Percentiles rank a stretch among this genome's conserved stretches.
These are phyloP conservation scores for Nothoprocta perdicaria DNA, from an alignment of 2,113 vertebrate genomes.

Conservation along the genomic window DNA sequence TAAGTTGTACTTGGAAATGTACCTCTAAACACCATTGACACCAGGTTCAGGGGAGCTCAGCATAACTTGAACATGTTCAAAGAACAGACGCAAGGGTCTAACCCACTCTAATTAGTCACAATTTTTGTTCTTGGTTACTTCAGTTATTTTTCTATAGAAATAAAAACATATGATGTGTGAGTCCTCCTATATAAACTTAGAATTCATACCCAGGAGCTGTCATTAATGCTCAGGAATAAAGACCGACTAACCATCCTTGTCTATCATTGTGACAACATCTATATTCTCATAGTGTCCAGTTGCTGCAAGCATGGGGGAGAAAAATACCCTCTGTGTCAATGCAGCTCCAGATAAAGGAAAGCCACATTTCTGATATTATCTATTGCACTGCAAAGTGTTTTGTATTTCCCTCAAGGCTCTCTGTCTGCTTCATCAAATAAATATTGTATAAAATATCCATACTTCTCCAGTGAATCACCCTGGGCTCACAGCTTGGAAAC, in stretches of 20 bases:
- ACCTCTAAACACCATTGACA: neutral
- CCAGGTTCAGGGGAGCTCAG: neutral
- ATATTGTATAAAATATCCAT: conserved; percentile 18
- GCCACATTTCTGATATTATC: conserved; percentile 20
- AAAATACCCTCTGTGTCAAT: neutral
- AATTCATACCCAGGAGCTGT: neutral
- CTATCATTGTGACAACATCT: neutral
- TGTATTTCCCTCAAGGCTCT: conserved; percentile 28
- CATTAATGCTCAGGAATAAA: neutral
- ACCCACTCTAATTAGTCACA: neutral
- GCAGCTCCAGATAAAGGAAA: conserved; percentile 16
- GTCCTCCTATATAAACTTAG: neutral
- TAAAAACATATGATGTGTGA: neutral
- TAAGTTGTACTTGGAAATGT: conserved; percentile 5
- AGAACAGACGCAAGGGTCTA: neutral
- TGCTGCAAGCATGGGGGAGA: neutral
- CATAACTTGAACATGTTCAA: neutral
- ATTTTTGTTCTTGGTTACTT: neutral
- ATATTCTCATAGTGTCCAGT: neutral
- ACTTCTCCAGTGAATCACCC: conserved; percentile 34
- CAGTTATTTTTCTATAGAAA: neutral
- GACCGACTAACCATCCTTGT: neutral
- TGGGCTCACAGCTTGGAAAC: neutral
- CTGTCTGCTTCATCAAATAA: neutral
- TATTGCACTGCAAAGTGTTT: neutral